A percentile compares a stretch with the other conserved stretches of the same genome.
Evolutionary conservation across 2,888 invertebrate species (phyloP).

Genomic region (Tromatobia lineatoria): DNA sequence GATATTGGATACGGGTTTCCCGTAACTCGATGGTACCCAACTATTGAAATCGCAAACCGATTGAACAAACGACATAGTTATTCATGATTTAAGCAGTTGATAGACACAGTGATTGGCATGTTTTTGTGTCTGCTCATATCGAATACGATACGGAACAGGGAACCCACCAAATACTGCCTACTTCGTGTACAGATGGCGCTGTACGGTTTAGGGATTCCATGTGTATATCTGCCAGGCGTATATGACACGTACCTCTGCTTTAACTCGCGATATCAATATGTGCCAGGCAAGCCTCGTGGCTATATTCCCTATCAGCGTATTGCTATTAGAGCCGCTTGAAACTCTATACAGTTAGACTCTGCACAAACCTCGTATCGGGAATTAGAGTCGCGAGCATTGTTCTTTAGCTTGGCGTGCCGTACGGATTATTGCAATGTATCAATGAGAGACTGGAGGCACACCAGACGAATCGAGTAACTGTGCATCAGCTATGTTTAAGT

Average conservation of each 20-base stretch:
- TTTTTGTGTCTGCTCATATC: neutral
- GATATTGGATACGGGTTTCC: constrained; percentile 35
- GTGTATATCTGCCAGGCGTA: neutral
- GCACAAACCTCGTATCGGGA: constrained; percentile 61
- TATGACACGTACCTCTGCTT: constrained; percentile 4
- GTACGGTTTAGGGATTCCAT: neutral
- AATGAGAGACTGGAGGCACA: constrained; percentile 30
- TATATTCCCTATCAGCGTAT: constrained; percentile 59
- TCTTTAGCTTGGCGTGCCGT: constrained; percentile 54
- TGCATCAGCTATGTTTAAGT: constrained; percentile 1
- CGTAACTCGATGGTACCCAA: constrained; percentile 12
- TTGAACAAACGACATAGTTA: neutral
- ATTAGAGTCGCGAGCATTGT: constrained; percentile 57
- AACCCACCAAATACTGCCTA: neutral
- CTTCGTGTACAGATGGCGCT: neutral
- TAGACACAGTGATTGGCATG: constrained; percentile 8
- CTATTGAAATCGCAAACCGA: constrained; percentile 8
- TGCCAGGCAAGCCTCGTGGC: constrained; percentile 58
- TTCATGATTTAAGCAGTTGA: neutral
- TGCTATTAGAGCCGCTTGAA: constrained; percentile 24
- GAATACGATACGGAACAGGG: neutral
- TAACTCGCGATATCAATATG: constrained; percentile 56
- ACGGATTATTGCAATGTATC: constrained; percentile 58
- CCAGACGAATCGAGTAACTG: constrained; percentile 47
- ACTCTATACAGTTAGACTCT: neutral